Evolutionary conservation across 2,113 vertebrate genomes (phyloP), one percentile per base, ranked within the genome.

Genomic region (Podarcis muralis): DNA sequence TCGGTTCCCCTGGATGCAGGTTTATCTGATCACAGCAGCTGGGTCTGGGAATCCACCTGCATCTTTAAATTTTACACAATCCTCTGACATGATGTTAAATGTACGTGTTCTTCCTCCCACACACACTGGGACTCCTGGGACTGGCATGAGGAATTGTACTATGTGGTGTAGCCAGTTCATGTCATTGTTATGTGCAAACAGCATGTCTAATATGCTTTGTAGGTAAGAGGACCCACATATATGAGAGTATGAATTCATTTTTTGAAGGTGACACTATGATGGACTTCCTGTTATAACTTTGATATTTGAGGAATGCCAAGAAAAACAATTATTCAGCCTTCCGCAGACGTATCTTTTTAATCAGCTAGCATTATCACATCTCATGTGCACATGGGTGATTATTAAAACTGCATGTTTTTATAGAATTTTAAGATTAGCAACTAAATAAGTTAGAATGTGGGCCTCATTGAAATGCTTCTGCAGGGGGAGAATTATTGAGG

Each of bases 281-380:
- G 0, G 32, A 32, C 37, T 37, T 83, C 69, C 74, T 88, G 62
- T 18, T 43, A 1, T 23, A 40, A 77, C 18, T 83, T 48, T 92
- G 92, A 53, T 92, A 30, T 88, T 95, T 93, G 81, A 91, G 53
- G 83, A 89, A 90, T 0, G 6, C 85, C 81, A 88, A 0, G 86
- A 90, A 90, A 90, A 91, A 85, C 85, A 77, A 57, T 93, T 93
- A 79, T 87, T 94, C 92, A 79, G 59, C 93, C 88, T 89, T 87
- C 88, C 62, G 78, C 84, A 6, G 43, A 72, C 27, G 89, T 40
- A 59, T 91, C 69, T 89, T 87, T 91, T 86, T 30, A 93, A 92
- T 75, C 81, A 9, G 91, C 23, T 92, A 91, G 88, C 79, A 80
- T 12, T 59, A 81, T 94, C 83, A 91, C 87, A 68, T 65, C 62